These are phyloP conservation scores for Microplitis demolitor DNA, from an alignment of 1,140 invertebrate genomes.

Conservation along the genomic window DNA sequence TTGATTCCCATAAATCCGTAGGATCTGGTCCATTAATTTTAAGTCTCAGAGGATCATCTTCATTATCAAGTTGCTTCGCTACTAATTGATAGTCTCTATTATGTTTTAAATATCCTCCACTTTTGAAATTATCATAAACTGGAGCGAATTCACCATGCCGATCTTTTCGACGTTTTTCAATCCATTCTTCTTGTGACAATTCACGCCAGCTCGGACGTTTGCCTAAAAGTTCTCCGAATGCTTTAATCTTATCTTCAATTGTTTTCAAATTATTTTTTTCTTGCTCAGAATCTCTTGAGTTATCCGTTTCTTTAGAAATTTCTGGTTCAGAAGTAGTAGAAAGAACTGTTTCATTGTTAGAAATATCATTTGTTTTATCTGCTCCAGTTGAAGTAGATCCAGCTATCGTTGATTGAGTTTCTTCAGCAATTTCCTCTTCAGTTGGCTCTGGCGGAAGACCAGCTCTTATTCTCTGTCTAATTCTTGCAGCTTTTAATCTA, in stretches of 20 bases:
- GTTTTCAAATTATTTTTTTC: constrained; percentile 30
- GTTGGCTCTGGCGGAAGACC: constrained; percentile 71
- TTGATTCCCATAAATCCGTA: constrained; percentile 30
- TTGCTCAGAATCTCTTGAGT: constrained; percentile 60
- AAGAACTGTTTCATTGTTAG: constrained; percentile 19
- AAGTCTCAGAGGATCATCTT: constrained; percentile 31
- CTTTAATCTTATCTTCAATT: constrained; percentile 52
- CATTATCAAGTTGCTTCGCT: constrained; percentile 2
- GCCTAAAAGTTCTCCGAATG: constrained; percentile 50
- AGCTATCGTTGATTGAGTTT: constrained; percentile 49
- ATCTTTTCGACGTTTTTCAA: constrained; percentile 72
- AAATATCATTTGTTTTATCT: constrained; percentile 39
- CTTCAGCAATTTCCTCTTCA: constrained; percentile 57
- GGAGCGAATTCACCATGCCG: constrained; percentile 74
- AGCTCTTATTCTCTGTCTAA: constrained; percentile 75
- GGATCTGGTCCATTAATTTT: constrained; percentile 27
- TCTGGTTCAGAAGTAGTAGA: constrained; percentile 24
- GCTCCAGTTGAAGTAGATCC: constrained; percentile 55
- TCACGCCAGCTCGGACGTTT: constrained; percentile 52
- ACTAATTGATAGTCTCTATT: constrained; percentile 11
- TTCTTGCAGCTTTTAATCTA: constrained; percentile 77
- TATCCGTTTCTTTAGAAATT: constrained; percentile 48
- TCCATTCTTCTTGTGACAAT: constrained; percentile 82
- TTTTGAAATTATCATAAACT: constrained; percentile 46
- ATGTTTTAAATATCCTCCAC: constrained; percentile 28